Evolutionary conservation across 2,888 invertebrate genomes (phyloP).

Genomic region (Brenthis ino): DNA sequence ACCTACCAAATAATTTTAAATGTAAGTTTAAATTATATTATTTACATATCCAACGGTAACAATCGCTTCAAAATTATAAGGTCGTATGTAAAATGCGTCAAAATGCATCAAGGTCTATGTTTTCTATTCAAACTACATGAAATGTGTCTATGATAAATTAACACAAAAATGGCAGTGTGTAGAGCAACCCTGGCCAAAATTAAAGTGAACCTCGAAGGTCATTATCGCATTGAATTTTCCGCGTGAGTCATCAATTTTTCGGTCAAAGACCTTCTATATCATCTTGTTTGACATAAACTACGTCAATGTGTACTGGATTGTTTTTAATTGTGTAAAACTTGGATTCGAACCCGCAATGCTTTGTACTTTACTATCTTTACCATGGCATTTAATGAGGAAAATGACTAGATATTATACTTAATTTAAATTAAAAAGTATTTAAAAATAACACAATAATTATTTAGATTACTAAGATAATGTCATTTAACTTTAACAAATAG

Average conservation of each 20-base stretch:
- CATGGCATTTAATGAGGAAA: no score
- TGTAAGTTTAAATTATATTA: no score
- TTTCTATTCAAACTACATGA: slow-evolving; percentile 20
- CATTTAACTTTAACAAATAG: no score
- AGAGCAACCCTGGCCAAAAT: slow-evolving; percentile 6
- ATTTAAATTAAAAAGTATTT: no score
- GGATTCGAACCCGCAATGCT: no score
- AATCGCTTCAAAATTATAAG: not conserved
- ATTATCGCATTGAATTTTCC: slow-evolving; percentile 29
- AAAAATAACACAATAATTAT: no score
- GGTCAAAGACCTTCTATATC: slow-evolving; percentile 17
- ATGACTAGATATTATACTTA: no score
- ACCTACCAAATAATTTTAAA: no score
- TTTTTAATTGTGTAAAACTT: no score
- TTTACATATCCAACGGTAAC: slow-evolving; percentile 1
- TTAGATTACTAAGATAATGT: no score
- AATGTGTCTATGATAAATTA: slow-evolving; percentile 11
- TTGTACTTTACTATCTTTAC: no score
- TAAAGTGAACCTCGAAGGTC: slow-evolving; percentile 16
- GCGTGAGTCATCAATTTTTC: slow-evolving; percentile 26
- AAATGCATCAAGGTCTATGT: slow-evolving; percentile 14
- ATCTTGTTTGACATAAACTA: slow-evolving; percentile 8
- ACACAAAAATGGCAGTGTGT: slow-evolving; percentile 7
- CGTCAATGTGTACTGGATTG: not conserved
- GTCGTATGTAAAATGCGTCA: slow-evolving; percentile 5